Evolutionary conservation across 1,140 invertebrate genomes (phyloP).

Genomic region (Neelides sp.): DNA sequence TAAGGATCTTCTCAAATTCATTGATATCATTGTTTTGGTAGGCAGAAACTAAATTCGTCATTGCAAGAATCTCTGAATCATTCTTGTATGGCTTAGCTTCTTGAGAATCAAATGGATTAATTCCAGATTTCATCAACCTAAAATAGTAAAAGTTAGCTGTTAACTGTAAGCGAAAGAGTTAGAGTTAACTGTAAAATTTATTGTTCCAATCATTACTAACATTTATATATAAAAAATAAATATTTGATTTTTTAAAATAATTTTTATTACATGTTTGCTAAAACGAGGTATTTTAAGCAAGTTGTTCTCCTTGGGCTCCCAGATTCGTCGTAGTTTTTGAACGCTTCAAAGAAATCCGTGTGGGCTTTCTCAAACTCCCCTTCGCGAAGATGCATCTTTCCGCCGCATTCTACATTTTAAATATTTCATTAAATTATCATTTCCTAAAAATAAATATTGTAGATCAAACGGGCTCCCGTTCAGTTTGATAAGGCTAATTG

Average conservation of each 20-base stretch:
- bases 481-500: no score
- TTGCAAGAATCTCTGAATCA: slow-evolving; percentile 96
- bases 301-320: slow-evolving; percentile 94
- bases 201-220: no score
- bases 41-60: slow-evolving; percentile 96
- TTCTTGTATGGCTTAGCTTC: slow-evolving; percentile 99
- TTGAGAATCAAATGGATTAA: slow-evolving; percentile 99
- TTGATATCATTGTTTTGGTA: slow-evolving; percentile 99
- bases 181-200: no score
- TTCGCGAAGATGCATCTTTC: slow-evolving; percentile 98
- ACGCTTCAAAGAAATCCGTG: slow-evolving; percentile 99
- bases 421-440: neutral
- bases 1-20: slow-evolving; percentile 93
- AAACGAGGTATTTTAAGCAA: slow-evolving; percentile 94
- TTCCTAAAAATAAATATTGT: neutral
- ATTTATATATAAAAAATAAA: no score
- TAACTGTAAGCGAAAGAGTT: slow-evolving; percentile 32
- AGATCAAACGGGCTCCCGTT: no score
- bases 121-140: slow-evolving; percentile 98
- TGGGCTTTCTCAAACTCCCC: slow-evolving; percentile 98
- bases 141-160: slow-evolving; percentile 39
- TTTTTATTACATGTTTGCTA: slow-evolving; percentile 81
- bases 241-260: slow-evolving; percentile 45
- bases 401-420: slow-evolving; percentile 76
- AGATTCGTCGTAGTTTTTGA: slow-evolving; percentile 99